Percentiles rank a stretch among this genome's conserved stretches.
phyloP scores from a whole-genome alignment of 2,797 vertebrate genomes.

The Cyprinodon diabolis region DNA sequence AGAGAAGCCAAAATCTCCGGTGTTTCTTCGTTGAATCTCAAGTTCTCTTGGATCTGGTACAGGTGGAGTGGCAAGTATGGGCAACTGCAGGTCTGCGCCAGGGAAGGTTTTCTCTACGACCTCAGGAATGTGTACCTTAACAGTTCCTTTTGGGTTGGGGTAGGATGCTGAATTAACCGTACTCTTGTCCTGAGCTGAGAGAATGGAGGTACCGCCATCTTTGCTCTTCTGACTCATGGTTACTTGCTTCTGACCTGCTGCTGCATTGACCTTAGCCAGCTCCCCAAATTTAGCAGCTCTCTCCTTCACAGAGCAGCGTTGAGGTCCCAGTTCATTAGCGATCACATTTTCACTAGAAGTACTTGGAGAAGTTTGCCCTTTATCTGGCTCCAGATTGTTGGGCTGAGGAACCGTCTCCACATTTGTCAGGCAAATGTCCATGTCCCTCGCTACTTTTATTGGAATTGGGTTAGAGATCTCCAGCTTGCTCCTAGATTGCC shows the following conservation, averaged over 20 bases:
- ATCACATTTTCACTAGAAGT: slow-evolving; percentile 84
- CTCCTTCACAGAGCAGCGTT: slow-evolving; percentile 88
- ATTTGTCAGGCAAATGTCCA: slow-evolving; percentile 86
- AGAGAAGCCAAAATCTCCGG: slow-evolving; percentile 97
- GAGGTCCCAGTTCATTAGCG: slow-evolving; percentile 71
- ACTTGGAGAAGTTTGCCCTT: slow-evolving; percentile 78
- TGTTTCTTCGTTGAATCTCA: slow-evolving; percentile 91
- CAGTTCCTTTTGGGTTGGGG: slow-evolving; percentile 64
- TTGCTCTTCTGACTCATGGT: slow-evolving; percentile 85
- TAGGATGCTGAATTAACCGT: slow-evolving; percentile 42
- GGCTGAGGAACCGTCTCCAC: slow-evolving; percentile 80
- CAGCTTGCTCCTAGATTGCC: slow-evolving; percentile 86
- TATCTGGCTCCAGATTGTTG: slow-evolving; percentile 78
- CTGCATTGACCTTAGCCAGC: slow-evolving; percentile 85
- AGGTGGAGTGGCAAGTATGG: slow-evolving; percentile 79
- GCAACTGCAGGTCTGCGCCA: slow-evolving; percentile 84
- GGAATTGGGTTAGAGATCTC: slow-evolving; percentile 98
- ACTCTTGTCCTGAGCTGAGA: slow-evolving; percentile 81
- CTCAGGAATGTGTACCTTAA: slow-evolving; percentile 79
- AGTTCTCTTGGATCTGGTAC: slow-evolving; percentile 85
- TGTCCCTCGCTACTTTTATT: slow-evolving; percentile 91
- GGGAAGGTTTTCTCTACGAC: slow-evolving; percentile 87
- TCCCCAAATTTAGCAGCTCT: slow-evolving; percentile 90
- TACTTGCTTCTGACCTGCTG: slow-evolving; percentile 82
- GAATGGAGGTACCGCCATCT: slow-evolving; percentile 79